These are phyloP conservation scores for Clunio marinus DNA, from an alignment of 2,888 invertebrate species.

Conservation along the genomic window DNA sequence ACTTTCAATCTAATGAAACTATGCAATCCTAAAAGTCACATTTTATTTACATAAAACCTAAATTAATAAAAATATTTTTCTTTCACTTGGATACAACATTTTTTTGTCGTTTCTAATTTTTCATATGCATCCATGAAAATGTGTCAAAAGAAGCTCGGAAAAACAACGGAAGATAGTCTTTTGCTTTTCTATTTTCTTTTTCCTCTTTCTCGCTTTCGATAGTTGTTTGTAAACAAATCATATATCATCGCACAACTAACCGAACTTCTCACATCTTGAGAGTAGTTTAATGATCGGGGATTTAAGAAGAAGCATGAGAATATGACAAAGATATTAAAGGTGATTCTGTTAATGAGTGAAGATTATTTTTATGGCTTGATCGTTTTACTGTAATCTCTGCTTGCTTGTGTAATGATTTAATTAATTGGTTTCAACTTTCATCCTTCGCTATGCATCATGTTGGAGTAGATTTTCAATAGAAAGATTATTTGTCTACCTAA, in stretches of 20 bases:
- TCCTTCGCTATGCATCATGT: too few species aligned
- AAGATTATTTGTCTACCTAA: too few species aligned
- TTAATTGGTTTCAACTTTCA: too few species aligned
- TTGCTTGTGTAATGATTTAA: constrained; percentile 4
- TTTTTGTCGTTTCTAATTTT: not conserved
- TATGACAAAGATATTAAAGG: constrained; percentile 2
- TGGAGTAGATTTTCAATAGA: too few species aligned
- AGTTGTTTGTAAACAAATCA: constrained; percentile 35
- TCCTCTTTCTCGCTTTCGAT: not conserved
- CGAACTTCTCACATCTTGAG: not conserved
- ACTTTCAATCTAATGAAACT: too few species aligned
- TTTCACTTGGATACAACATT: too few species aligned
- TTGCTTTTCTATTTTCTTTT: not conserved
- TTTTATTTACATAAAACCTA: too few species aligned
- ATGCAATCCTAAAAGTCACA: too few species aligned
- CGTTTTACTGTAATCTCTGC: constrained; percentile 21
- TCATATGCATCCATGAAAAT: not conserved
- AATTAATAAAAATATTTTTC: not conserved
- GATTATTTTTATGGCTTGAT: constrained; percentile 35
- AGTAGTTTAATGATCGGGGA: not conserved
- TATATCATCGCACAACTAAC: constrained; percentile 15
- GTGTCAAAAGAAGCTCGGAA: not conserved
- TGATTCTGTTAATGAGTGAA: constrained; percentile 28
- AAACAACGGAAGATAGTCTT: constrained; percentile 1
- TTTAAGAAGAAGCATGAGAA: constrained; percentile 12